These are phyloP conservation scores for Cinclus cinclus DNA, from an alignment of 2,113 vertebrate species.

Conservation along the genomic window DNA sequence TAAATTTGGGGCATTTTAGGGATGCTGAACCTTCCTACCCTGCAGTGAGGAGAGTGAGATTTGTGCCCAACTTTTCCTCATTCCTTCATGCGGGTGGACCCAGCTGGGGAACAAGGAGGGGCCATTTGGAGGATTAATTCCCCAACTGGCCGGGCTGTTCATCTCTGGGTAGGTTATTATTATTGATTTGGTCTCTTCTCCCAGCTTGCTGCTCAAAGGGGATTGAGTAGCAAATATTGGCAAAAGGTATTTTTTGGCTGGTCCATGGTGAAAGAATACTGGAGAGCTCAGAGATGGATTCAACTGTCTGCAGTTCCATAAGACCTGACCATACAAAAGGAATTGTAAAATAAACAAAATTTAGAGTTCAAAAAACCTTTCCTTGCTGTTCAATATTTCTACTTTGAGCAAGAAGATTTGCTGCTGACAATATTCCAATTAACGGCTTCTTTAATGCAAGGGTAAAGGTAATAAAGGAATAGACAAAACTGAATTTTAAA, in stretches of 20 bases:
- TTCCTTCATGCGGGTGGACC: neutral
- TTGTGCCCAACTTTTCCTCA: neutral
- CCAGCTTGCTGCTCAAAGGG: neutral
- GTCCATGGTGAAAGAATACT: neutral
- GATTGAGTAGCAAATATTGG: fast-evolving
- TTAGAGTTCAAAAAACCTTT: neutral
- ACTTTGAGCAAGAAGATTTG: neutral
- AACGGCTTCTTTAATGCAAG: neutral
- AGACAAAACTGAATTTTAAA: neutral
- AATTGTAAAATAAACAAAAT: neutral
- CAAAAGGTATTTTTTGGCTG: neutral
- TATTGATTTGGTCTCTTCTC: fast-evolving
- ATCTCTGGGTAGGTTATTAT: neutral
- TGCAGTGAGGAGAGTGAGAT: neutral
- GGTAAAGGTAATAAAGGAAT: neutral
- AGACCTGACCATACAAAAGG: neutral
- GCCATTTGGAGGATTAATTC: neutral
- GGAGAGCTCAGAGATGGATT: neutral
- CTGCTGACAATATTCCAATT: neutral
- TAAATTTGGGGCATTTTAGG: neutral
- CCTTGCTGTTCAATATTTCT: neutral
- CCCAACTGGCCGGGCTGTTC: neutral
- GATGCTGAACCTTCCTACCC: neutral
- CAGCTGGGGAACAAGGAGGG: neutral
- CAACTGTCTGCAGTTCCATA: neutral